Percentiles rank a stretch among this genome's conserved stretches.
Conservation (phyloP, 64 coral and sea anemone species). For the Montipora efflorescens region DNA sequence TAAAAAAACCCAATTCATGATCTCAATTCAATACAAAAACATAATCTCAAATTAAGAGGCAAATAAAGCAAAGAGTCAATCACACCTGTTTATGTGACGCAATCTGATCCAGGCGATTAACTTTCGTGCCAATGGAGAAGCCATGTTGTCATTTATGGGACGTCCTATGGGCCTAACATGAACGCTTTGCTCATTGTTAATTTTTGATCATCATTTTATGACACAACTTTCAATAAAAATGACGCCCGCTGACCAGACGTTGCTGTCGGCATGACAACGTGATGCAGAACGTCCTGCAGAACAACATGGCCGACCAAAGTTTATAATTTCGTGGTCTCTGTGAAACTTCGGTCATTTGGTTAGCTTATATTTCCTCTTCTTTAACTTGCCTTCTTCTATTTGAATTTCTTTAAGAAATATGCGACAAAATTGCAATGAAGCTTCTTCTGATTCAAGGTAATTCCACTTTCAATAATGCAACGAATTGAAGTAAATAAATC, state of each 20-base stretch:
- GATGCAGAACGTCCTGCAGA: no score
- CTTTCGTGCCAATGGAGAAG: background rate
- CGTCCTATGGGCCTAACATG: no score
- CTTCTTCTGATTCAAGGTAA: conserved; percentile 51
- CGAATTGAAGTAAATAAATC: no score
- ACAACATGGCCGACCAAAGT: no score
- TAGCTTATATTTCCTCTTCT: no score
- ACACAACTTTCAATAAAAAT: background rate
- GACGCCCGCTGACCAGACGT: conserved; percentile 13
- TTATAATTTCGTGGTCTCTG: no score
- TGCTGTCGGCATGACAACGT: background rate
- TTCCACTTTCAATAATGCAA: background rate
- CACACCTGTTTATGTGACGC: background rate
- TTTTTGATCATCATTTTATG: background rate
- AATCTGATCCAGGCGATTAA: background rate
- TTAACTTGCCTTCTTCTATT: background rate
- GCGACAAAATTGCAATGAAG: conserved; percentile 73
- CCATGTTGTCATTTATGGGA: conserved; percentile 37
- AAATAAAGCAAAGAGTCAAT: background rate
- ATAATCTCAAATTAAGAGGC: background rate
- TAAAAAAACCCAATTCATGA: no score
- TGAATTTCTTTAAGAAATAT: conserved; percentile 8
- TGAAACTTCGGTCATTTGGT: no score
- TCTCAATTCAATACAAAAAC: background rate
- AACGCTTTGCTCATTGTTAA: no score